Evolutionary conservation across 2,797 vertebrate species (phyloP).

Genomic region (Phataginus tetradactyla): DNA sequence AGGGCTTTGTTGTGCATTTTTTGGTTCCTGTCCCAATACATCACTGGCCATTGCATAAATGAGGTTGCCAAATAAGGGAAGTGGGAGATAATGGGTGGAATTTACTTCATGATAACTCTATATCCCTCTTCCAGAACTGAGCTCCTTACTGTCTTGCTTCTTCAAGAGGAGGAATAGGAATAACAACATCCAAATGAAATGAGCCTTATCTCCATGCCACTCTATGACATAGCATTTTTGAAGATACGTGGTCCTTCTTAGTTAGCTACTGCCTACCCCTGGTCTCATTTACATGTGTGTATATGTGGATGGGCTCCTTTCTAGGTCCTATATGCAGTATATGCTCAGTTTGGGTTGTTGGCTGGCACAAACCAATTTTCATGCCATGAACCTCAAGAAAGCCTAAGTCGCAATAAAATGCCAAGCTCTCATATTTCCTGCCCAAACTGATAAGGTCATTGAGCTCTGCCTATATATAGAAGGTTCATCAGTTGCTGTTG

Average conservation of each 20-base stretch:
- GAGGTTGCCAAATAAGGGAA: conserved; percentile 27
- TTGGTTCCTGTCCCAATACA: background rate
- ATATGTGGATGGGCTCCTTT: background rate
- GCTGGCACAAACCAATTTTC: conserved; percentile 10
- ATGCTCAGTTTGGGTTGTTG: background rate
- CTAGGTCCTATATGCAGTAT: background rate
- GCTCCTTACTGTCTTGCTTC: background rate
- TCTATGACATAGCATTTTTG: background rate
- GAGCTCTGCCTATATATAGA: conserved; percentile 52
- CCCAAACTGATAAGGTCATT: background rate
- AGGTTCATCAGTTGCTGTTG: background rate
- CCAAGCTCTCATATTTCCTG: conserved; percentile 22
- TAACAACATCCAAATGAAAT: conserved; percentile 20
- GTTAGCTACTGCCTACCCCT: background rate
- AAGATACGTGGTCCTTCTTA: background rate
- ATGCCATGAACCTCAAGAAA: conserved; percentile 40
- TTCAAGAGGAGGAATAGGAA: conserved; percentile 41
- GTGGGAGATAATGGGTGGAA: background rate
- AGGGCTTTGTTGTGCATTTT: background rate
- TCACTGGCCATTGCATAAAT: background rate
- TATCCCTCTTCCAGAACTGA: background rate
- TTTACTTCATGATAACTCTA: conserved; percentile 18
- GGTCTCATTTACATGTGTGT: background rate
- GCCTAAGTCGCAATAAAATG: conserved; percentile 12
- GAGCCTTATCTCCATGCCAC: background rate